phyloP scores from a whole-genome alignment of 2,888 invertebrate species.

The Euspilapteryx auroguttella region DNA sequence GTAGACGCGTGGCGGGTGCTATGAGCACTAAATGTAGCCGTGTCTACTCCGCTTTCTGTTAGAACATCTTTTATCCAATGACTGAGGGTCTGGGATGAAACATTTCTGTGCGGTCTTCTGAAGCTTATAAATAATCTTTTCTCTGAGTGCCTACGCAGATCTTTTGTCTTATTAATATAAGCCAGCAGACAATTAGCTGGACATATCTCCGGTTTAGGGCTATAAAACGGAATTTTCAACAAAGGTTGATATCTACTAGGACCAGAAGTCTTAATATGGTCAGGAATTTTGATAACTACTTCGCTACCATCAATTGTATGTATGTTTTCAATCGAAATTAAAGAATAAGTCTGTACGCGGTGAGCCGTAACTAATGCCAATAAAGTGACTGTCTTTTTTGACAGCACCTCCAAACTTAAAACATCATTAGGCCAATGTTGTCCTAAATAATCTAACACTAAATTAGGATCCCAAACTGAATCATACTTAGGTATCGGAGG shows the following conservation, averaged over 20 bases:
- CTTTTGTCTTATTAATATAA: constrained; percentile 2
- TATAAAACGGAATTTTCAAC: constrained; percentile 2
- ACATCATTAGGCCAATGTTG: constrained; percentile 1
- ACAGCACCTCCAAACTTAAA: constrained; percentile 1
- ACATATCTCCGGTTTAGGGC: constrained; percentile 6
- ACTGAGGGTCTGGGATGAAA: not conserved
- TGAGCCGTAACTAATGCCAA: constrained; percentile 4
- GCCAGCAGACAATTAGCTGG: constrained; percentile 6
- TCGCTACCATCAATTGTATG: not conserved
- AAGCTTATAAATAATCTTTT: constrained; percentile 7
- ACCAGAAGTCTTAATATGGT: constrained; percentile 7
- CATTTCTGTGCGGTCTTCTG: constrained; percentile 6
- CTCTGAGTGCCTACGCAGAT: not conserved
- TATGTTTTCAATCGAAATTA: constrained; percentile 3
- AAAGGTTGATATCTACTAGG: constrained; percentile 3
- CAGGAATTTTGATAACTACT: constrained; percentile 4
- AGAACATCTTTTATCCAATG: not conserved
- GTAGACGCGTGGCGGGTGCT: constrained; percentile 10
- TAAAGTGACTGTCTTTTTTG: constrained; percentile 3
- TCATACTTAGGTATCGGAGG: constrained; percentile 1
- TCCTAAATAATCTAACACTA: constrained; percentile 1
- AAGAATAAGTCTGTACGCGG: constrained; percentile 3
- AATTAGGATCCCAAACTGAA: constrained; percentile 1
- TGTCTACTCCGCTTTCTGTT: constrained; percentile 7
- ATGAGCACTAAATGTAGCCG: constrained; percentile 4